A percentile compares a stretch with the other conserved stretches of the same genome.
These are phyloP conservation scores for Philotrypesis tridentata DNA, from an alignment of 1,140 invertebrate genomes.

Conservation along the genomic window DNA sequence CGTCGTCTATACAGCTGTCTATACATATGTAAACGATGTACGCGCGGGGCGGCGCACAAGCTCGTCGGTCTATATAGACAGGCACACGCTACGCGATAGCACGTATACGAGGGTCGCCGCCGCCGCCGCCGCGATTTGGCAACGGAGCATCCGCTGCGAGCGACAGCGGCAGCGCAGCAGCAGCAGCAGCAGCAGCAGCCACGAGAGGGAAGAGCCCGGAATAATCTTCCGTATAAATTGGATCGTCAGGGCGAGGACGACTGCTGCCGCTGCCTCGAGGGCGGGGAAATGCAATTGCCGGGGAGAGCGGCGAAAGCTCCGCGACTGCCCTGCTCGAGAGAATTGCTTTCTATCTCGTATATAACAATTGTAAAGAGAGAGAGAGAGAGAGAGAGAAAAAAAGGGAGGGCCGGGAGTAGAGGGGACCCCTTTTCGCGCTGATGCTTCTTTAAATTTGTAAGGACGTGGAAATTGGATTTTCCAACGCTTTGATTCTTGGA, in stretches of 20 bases:
- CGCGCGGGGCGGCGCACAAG: neutral
- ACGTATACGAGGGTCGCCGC: conserved; percentile 47
- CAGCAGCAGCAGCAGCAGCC: neutral
- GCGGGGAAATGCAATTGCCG: conserved; percentile 49
- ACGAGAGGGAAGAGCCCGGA: conserved; percentile 42
- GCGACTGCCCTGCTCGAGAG: conserved; percentile 6
- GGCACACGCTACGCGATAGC: neutral
- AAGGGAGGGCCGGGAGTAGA: no score
- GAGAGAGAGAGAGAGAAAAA: no score
- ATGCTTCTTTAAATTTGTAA: conserved; percentile 29
- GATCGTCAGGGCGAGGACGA: conserved; percentile 61
- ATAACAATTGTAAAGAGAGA: conserved; percentile 39
- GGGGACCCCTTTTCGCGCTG: neutral
- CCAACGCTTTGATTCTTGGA: no score
- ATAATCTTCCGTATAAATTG: conserved; percentile 72
- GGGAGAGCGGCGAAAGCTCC: conserved; percentile 33
- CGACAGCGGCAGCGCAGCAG: neutral
- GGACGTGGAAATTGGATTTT: conserved; percentile 28
- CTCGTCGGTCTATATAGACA: neutral
- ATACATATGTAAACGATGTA: conserved; percentile 15
- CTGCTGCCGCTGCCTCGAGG: conserved; percentile 30
- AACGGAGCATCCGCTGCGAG: conserved; percentile 24
- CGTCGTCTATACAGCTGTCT: neutral
- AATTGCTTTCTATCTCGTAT: conserved; percentile 37
- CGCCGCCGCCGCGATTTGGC: conserved; percentile 55